Base-by-base conservation (phyloP, 2,888 invertebrate species). In the Meganola albula region DNA sequence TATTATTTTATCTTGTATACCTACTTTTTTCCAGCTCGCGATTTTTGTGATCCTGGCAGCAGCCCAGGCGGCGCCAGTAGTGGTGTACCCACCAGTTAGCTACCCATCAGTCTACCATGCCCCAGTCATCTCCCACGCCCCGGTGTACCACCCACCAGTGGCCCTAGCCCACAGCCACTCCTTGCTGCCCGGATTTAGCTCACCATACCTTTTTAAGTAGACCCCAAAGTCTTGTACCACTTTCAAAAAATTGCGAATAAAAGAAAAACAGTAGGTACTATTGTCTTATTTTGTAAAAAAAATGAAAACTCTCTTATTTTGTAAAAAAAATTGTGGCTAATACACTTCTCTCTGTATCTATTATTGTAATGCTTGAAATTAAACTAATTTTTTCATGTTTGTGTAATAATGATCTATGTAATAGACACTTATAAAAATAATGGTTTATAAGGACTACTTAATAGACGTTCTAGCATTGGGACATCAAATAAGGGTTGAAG, bases 71-170 rank as follows among this genome's bases (percentile, higher is more conserved):
- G 71, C 70, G 0, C 77, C 77, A 2, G 59, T 53, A 8, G 34
- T 48, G 7, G 40, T 53, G 2, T 56, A 48, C 30, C 51, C 48
- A 2, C 40, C 53, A 0, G 43, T 53, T n/a, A 33, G 43, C 13
- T 51, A 50, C 28, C 24, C 49, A 0, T 31, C 48, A 2, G 44
- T 44, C 2, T 49, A 67, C 33, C 63, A 68, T 3, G 59, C 66
- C 0, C 62, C 67, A 2, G 41, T 67, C 2, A 51, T 70, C 3
- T 47, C 62, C 18, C 66, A 65, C 23, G 57, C 68, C 1, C 67
- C 72, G 0, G 38, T 74, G 2, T 45, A 72, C n/a, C 72, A 68
- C 51, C 70, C 65, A 52, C 67, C 63, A 24, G 63, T 62, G 0
- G 63, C 72, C 0, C 37, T 72, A 16, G 27, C 56, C 2, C 39